Evolutionary conservation across 2,888 invertebrate species (phyloP), one percentile per base, ranked within the genome.

Genomic region (Aelia acuminata): DNA sequence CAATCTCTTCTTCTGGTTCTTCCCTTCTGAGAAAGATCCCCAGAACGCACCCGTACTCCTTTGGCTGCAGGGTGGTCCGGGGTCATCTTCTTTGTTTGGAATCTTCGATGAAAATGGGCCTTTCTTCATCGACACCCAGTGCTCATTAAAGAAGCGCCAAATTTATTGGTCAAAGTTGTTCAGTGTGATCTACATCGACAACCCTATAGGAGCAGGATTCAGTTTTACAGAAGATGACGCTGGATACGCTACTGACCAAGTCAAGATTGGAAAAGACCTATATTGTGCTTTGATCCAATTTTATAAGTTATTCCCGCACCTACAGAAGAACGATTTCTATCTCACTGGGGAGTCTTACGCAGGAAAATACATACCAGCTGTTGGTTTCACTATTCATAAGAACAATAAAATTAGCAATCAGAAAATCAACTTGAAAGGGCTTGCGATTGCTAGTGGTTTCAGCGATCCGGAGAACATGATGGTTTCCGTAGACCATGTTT

Each of bases 131-230:
- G 93, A 93, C 85, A 90, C 90, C 10, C 43, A 89, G 18, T 85
- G 93, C 91, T 92, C 92, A 91, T 92, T 95, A 86, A 93, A 93
- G 90, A 93, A 94, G 90, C 94, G 97, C 70, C 94, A 96, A 91
- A 96, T 95, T 91, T 94, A 96, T 15, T 98, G 98, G 98, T 95
- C 95, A 88, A 92, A 94, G 63, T 95, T 94, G 22, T 96, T 97
- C 92, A 95, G 96, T 90, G 92, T 98, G 80, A 94, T 98, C 88
- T 98, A 96, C 92, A 96, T 98, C 88, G 98, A 98, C 92, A 98
- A 97, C 92, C 98, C 98, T 0, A 98, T 97, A 0, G 97, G 97
- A 4, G 96, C 97, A 5, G 98, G 98, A 0, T 98, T 96, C 92
- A 98, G 98, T 92, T 98, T 97, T 91, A 97, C 98, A 0, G 94